phyloP scores from a whole-genome alignment of 1,140 invertebrate species.

The Dreissena polymorpha region DNA sequence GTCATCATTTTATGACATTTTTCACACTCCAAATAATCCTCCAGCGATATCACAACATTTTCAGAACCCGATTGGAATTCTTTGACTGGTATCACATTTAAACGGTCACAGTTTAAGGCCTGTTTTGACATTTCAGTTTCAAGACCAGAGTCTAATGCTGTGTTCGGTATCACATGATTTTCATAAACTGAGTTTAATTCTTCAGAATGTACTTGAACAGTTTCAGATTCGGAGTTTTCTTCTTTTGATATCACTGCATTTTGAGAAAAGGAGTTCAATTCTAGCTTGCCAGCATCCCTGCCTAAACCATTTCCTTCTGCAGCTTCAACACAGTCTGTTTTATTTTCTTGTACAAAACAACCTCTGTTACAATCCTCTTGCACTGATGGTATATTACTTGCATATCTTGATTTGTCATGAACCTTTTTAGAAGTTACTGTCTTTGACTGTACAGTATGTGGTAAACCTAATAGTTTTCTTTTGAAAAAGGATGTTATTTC shows the following conservation, averaged over 20 bases:
- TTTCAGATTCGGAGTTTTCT: too few species aligned
- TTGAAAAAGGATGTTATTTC: too few species aligned
- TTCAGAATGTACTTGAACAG: too few species aligned
- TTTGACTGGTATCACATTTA: conserved; percentile 4
- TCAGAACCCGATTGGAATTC: not conserved
- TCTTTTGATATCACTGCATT: not conserved
- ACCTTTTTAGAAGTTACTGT: too few species aligned
- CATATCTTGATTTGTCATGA: too few species aligned
- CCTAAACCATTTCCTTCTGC: too few species aligned
- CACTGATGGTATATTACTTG: too few species aligned
- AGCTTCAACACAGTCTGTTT: too few species aligned
- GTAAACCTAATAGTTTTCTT: too few species aligned
- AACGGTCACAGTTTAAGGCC: not conserved
- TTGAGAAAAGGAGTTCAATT: not conserved
- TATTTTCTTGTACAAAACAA: too few species aligned
- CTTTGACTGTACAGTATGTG: too few species aligned
- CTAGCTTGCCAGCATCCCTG: not conserved
- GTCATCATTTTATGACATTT: conserved; percentile 75
- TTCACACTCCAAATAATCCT: conserved; percentile 72
- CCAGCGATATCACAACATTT: not conserved
- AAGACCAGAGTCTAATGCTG: not conserved
- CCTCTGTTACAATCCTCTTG: too few species aligned
- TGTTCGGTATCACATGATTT: not conserved
- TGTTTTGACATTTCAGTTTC: not conserved
- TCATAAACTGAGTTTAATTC: not conserved